These are phyloP conservation scores for Lutjanus argentimaculatus DNA, from an alignment of 2,797 vertebrate species.

Conservation along the genomic window DNA sequence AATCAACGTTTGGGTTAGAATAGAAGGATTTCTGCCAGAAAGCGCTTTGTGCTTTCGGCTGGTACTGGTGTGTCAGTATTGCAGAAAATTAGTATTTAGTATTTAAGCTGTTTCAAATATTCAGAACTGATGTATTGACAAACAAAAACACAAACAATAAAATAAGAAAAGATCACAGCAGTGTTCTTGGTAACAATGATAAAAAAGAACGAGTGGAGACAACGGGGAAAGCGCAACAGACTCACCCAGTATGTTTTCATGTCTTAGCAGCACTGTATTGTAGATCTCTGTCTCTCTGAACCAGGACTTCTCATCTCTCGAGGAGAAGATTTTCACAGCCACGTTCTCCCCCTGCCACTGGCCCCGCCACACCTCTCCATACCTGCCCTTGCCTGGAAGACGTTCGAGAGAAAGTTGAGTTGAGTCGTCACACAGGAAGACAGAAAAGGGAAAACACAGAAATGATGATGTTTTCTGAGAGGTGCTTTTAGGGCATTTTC, in stretches of 20 bases:
- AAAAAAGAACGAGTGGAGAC: not conserved
- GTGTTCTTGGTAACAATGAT: not conserved
- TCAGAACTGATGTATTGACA: too few relatives aligned
- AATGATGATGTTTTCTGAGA: not conserved
- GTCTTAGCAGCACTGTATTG: conserved; percentile 89
- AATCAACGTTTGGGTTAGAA: too few relatives aligned
- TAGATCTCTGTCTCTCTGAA: conserved; percentile 91
- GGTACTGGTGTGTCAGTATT: too few relatives aligned
- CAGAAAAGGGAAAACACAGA: not conserved
- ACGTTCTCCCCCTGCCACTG: conserved; percentile 91
- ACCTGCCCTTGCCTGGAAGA: conserved; percentile 86
- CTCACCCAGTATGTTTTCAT: conserved; percentile 90
- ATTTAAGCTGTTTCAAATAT: too few relatives aligned
- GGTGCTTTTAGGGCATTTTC: not conserved
- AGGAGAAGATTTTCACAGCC: conserved; percentile 91
- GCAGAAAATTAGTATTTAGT: too few relatives aligned
- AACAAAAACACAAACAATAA: too few relatives aligned
- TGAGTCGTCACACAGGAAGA: not conserved
- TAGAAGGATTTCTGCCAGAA: too few relatives aligned
- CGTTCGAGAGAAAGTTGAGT: not conserved
- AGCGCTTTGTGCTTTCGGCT: too few relatives aligned
- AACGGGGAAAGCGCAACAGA: not conserved
- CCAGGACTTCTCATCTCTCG: conserved; percentile 90
- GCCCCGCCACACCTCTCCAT: conserved; percentile 90
- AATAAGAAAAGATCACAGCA: too few relatives aligned